Base-by-base conservation (phyloP, 2,888 invertebrate species). In the Blastobasis lacticolella region DNA sequence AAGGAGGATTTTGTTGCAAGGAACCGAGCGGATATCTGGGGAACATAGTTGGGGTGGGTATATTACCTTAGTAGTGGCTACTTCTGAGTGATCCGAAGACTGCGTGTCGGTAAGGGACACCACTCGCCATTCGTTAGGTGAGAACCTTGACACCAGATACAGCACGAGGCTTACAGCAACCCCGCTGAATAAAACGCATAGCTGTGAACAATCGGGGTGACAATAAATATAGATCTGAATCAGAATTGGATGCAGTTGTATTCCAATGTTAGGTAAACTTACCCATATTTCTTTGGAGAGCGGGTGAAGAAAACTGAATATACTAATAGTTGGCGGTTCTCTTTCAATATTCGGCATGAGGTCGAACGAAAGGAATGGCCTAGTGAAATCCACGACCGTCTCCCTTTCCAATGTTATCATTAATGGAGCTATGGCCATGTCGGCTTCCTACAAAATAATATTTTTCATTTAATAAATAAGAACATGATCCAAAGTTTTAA, bases 201-300 rank as follows among this genome's bases (percentile, higher is more conserved):
- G 73, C 91, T 91, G 67, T 10, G 74, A 80, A 57, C 37, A 50
- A 43, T 43, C 42, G 10, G 10, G 4, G 4, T 42, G 9, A 10
- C 7, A 0, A 45, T 23, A 23, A 23, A 23, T 23, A 23, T 23
- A 23, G 3, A 23, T 23, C 23, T 23, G 23, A 23, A 23, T 23
- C 23, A 23, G 23, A 23, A 23, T 23, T 23, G 23, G 23, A 23
- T 23, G 3, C 23, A 23, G 23, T 23, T 2, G 1, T 23, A 23
- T 23, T 23, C 23, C 23, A 23, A 23, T 45, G 42, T 5, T 1
- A 45, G 23, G 45, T 45, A 8, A 10, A 76, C 92, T 93, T 82
- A 98, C 96, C 99, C 99, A 99, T 78, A 99, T 97, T 89, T 98
- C 97, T 69, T 94, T 94, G 53, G 97, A 97, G 57, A 99, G 90